Evolutionary conservation across 2,113 vertebrate species (phyloP).

Genomic region (Myiopsitta monachus): DNA sequence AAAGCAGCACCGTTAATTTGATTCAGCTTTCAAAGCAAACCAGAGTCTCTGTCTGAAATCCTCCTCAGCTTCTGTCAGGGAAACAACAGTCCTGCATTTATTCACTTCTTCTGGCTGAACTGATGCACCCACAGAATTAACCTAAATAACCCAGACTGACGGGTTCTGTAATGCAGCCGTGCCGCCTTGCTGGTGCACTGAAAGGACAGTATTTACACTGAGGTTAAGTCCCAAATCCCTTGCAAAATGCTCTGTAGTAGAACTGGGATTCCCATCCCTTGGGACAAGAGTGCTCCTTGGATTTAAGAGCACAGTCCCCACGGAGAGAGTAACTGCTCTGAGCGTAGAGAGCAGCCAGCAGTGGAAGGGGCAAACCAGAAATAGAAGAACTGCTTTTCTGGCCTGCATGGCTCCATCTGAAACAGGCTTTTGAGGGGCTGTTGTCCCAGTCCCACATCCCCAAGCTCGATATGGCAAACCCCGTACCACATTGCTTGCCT

Average conservation of each 20-base stretch:
- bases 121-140: neutral
- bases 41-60: neutral
- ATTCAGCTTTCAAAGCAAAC: neutral
- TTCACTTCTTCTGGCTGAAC: neutral
- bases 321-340: neutral
- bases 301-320: neutral
- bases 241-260: accelerated
- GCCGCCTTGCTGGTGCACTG: neutral
- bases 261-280: neutral
- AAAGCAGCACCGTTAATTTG: neutral
- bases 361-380: neutral
- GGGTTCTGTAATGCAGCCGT: neutral
- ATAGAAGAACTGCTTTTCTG: neutral
- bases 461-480: accelerated
- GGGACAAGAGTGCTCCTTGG: neutral
- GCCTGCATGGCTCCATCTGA: neutral
- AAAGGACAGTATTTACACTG: neutral
- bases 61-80: neutral
- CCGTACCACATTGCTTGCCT: accelerated
- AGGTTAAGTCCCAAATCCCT: neutral
- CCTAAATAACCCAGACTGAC: neutral
- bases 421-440: neutral
- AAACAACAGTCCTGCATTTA: neutral
- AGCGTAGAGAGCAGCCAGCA: neutral
- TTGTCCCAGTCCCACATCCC: neutral